phyloP scores from a whole-genome alignment of 1,140 invertebrate genomes.

The Drosophila gunungcola region DNA sequence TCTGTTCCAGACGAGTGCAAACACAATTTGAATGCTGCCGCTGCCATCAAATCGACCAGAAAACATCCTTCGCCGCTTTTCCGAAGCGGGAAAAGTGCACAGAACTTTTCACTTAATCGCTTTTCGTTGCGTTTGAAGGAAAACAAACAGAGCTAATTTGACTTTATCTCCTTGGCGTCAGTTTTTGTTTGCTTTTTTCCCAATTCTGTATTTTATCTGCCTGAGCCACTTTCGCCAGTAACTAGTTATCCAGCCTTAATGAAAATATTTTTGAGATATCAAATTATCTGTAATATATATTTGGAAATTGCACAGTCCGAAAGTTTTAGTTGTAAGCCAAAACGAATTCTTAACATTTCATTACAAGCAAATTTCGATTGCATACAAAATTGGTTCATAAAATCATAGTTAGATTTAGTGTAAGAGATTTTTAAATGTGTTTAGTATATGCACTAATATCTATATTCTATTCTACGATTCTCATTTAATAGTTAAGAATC shows the following conservation, averaged over 20 bases:
- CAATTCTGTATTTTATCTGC: conserved; percentile 12
- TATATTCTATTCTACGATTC: too few relatives aligned
- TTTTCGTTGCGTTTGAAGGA: conserved; percentile 73
- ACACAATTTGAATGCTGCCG: conserved; percentile 72
- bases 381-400: too few relatives aligned
- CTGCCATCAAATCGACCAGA: conserved; percentile 75
- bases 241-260: conserved; percentile 7
- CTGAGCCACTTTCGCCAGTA: neutral
- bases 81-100: conserved; percentile 14
- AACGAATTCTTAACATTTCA: too few relatives aligned
- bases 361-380: too few relatives aligned
- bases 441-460: too few relatives aligned
- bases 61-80: conserved; percentile 31
- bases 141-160: conserved; percentile 82
- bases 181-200: conserved; percentile 19
- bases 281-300: neutral
- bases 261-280: neutral
- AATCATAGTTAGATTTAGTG: too few relatives aligned
- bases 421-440: too few relatives aligned
- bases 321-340: too few relatives aligned
- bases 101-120: conserved; percentile 79
- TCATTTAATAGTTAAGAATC: too few relatives aligned
- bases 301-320: too few relatives aligned
- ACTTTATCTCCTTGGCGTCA: conserved; percentile 62
- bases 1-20: conserved; percentile 55